These are phyloP conservation scores for Poeciliopsis presidionis DNA, from an alignment of 2,797 vertebrate species.

Conservation along the genomic window DNA sequence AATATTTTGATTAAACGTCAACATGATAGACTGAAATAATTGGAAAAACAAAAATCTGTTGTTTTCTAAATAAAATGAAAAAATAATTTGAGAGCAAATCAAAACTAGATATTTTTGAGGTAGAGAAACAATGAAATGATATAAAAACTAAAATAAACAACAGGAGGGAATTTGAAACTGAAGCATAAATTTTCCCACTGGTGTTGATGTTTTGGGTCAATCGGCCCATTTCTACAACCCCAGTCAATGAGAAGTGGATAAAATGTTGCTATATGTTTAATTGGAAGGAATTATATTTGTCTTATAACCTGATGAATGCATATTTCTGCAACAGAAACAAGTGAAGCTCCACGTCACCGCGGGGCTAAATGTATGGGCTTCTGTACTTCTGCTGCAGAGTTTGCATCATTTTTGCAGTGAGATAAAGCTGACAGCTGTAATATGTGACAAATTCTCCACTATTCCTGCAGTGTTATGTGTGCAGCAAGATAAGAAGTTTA, in stretches of 20 bases:
- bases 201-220: too few relatives aligned
- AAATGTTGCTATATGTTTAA: background rate
- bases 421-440: slow-evolving; percentile 44
- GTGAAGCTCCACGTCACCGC: background rate
- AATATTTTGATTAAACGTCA: too few relatives aligned
- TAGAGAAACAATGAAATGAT: too few relatives aligned
- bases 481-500: slow-evolving; percentile 45
- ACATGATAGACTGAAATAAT: too few relatives aligned
- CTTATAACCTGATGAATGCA: background rate
- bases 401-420: slow-evolving; percentile 18
- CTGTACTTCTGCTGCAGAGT: slow-evolving; percentile 20
- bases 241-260: background rate
- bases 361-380: background rate
- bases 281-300: too few relatives aligned
- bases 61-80: too few relatives aligned
- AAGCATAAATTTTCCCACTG: too few relatives aligned
- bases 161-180: too few relatives aligned
- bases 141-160: too few relatives aligned
- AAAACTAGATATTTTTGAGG: too few relatives aligned
- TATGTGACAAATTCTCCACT: slow-evolving; percentile 24
- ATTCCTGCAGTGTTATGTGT: slow-evolving; percentile 29
- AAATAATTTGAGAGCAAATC: too few relatives aligned
- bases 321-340: background rate
- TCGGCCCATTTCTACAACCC: background rate
- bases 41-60: too few relatives aligned